Percentiles rank a stretch among this genome's conserved stretches.
These are phyloP conservation scores for Volucella zonaria DNA, from an alignment of 2,888 invertebrate genomes.

Conservation along the genomic window DNA sequence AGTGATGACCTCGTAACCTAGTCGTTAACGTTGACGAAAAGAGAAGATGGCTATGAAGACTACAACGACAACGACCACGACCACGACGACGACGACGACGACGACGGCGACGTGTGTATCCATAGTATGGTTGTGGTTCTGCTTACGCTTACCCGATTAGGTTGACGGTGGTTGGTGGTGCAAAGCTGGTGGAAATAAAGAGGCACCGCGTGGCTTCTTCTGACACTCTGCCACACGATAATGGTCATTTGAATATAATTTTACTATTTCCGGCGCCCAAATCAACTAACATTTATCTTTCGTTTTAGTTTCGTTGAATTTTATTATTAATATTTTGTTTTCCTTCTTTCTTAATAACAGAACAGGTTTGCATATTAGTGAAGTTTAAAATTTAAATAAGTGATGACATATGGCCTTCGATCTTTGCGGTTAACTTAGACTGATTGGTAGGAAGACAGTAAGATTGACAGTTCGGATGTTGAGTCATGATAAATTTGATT, in stretches of 20 bases:
- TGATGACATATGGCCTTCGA: slow-evolving; percentile 32
- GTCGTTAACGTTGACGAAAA: slow-evolving; percentile 67
- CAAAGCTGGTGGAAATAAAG: slow-evolving; percentile 63
- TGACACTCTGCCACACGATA: slow-evolving; percentile 59
- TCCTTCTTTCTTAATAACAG: not conserved
- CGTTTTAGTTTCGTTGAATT: slow-evolving; percentile 9
- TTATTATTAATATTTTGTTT: slow-evolving; percentile 29
- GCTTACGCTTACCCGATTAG: slow-evolving; percentile 54
- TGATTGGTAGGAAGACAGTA: no score
- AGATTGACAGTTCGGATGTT: no score
- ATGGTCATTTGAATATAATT: slow-evolving; percentile 46
- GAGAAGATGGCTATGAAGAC: slow-evolving; percentile 55
- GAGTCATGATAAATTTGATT: no score
- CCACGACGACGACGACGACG: slow-evolving; percentile 38
- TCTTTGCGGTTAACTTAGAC: not conserved
- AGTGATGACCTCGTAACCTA: slow-evolving; percentile 72
- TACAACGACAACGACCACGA: slow-evolving; percentile 25
- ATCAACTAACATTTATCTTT: slow-evolving; percentile 32
- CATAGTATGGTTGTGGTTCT: slow-evolving; percentile 10
- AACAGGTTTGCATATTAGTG: slow-evolving; percentile 3
- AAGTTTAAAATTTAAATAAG: slow-evolving; percentile 22
- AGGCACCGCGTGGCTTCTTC: slow-evolving; percentile 58
- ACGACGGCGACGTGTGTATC: not conserved
- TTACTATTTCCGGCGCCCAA: slow-evolving; percentile 67
- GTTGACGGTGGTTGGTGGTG: not conserved